Conservation (phyloP, 1,140 invertebrate species). For the Tetragnatha versicolor region DNA sequence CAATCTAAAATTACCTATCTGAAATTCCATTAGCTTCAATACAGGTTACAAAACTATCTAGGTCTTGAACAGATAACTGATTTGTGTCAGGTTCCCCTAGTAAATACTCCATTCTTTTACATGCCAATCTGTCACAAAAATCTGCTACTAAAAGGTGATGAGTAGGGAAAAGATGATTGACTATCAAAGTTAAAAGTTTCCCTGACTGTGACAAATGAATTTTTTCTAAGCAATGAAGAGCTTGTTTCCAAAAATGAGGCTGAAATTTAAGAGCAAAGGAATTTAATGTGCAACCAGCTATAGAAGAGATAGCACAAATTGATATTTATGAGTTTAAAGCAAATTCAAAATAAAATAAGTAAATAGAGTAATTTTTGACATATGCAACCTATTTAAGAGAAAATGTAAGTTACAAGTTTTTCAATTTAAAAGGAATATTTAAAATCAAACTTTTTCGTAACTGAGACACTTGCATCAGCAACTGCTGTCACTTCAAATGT, state of each 20-base stretch:
- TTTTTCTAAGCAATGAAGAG: conserved; percentile 72
- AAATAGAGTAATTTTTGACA: no score
- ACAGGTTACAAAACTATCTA: conserved; percentile 68
- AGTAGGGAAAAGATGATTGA: conserved; percentile 70
- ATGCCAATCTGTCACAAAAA: conserved; percentile 71
- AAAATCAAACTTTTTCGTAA: no score
- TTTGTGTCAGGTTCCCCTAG: conserved; percentile 68
- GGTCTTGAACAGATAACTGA: conserved; percentile 71
- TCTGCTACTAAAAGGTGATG: conserved; percentile 71
- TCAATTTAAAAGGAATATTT: no score
- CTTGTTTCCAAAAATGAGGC: conserved; percentile 68
- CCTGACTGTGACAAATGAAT: conserved; percentile 74
- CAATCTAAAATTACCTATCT: conserved; percentile 66
- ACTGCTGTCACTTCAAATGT: no score
- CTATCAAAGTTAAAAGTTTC: conserved; percentile 69
- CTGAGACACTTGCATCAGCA: no score
- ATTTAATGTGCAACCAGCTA: no score
- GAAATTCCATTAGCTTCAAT: conserved; percentile 67
- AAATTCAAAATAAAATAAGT: no score
- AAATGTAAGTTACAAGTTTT: no score
- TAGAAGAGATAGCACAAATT: no score
- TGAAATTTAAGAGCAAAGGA: conserved; percentile 48
- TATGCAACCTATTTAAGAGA: no score
- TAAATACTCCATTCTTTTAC: conserved; percentile 72
- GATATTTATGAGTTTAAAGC: no score